These are phyloP conservation scores for Pemphigus obesinymphae DNA, from an alignment of 1,140 invertebrate species.

Conservation along the genomic window DNA sequence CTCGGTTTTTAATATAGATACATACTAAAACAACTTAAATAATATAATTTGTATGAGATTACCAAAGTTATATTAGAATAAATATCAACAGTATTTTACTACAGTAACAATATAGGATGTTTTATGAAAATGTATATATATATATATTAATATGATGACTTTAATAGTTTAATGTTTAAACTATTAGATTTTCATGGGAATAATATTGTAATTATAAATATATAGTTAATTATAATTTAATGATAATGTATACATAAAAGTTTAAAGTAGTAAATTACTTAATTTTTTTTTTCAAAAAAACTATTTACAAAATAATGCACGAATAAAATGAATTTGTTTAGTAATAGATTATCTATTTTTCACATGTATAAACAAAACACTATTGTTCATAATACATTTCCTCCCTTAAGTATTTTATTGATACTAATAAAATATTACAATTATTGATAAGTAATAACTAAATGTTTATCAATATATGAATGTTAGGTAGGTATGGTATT, in stretches of 20 bases:
- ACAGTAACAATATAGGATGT: not conserved
- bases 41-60: not conserved
- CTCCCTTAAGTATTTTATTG: not conserved
- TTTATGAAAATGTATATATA: not conserved
- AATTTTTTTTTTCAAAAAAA: not conserved
- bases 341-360: not conserved
- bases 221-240: not conserved
- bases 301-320: not conserved
- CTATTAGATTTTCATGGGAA: too few relatives aligned
- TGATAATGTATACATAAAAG: not conserved
- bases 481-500: conserved; percentile 8
- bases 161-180: not conserved
- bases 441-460: not conserved
- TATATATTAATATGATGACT: not conserved
- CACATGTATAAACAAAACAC: not conserved
- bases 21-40: not conserved
- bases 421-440: not conserved
- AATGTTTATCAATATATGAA: not conserved
- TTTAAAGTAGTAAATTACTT: not conserved
- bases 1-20: not conserved
- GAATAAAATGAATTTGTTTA: not conserved
- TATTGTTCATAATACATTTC: not conserved
- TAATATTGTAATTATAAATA: not conserved
- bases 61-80: not conserved
- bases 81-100: not conserved